Evolutionary conservation across 1,140 invertebrate genomes (phyloP), one percentile per base, ranked within the genome.

Genomic region (Drosophila orena): DNA sequence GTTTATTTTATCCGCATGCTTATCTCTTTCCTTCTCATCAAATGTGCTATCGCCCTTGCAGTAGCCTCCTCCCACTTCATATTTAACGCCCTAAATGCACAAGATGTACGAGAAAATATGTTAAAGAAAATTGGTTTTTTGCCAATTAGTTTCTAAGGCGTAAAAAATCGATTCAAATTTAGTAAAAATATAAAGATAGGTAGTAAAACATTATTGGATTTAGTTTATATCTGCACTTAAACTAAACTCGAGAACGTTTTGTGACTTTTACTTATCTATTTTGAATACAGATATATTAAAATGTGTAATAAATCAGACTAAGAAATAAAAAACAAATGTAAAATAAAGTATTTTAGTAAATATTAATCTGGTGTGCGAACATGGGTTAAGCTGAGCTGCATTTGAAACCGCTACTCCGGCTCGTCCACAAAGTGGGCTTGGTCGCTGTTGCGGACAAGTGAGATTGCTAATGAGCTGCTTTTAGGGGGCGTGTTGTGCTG

Each of bases 391-490:
- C 15, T 38, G 59, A 17, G 34, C 10, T 42, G 7, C 58, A 55
- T 50, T 70, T 20, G 44, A 42, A 54, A 50, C 70, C 57, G 71
- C 69, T 74, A 74, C 54, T 74, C 27, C 24, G 49, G 44, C 44
- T 37, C 50, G 30, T 38, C 22, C 10, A 3, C 30, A 20, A 64
- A 52, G 71, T 75, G 71, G 71, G 60, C 53, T 75, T 58, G 72
- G 72, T 54, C 44, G 12, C 15, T 22, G 12, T 24, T 17, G 50
- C 22, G 50, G 66, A 49, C 66, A 70, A 70, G 64, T 35, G 24
- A 55, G 27, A 43, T 47, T 74, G 59, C 72, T 75, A 75, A 75
- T 75, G 71, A 75, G 72, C 46, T 75, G 59, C 43, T 57, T 75
- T 70, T 65, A n/a, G 71, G 71, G 71, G 72, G 72, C 72, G 71